Evolutionary conservation across 2,113 vertebrate species (phyloP).

Genomic region (Brachirus orientalis): DNA sequence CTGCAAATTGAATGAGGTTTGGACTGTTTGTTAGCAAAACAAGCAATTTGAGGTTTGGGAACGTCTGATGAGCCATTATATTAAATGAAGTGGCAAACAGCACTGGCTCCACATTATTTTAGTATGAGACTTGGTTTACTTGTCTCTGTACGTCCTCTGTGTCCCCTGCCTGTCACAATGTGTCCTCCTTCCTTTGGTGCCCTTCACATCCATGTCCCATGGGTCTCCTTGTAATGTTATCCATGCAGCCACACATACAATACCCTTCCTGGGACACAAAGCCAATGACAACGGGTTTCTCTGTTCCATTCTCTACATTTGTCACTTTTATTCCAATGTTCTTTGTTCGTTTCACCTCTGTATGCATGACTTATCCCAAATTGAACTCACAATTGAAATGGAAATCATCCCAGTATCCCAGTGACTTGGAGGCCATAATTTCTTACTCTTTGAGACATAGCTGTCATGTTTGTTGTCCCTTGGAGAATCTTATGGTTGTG

Average conservation of each 20-base stretch:
- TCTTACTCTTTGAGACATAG: conserved; percentile 53
- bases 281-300: conserved; percentile 65
- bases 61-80: conserved; percentile 13
- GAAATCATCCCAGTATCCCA: conserved; percentile 59
- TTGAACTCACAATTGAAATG: conserved; percentile 69
- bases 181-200: conserved; percentile 67
- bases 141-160: conserved; percentile 35
- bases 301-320: conserved; percentile 72
- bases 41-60: neutral
- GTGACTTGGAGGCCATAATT: conserved; percentile 64
- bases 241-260: conserved; percentile 67
- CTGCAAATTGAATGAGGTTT: neutral
- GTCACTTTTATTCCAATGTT: conserved; percentile 75
- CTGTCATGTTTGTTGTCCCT: conserved; percentile 66
- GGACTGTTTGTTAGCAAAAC: neutral
- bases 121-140: conserved; percentile 12
- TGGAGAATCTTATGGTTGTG: conserved; percentile 48
- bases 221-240: conserved; percentile 69
- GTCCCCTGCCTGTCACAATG: conserved; percentile 72
- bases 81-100: conserved; percentile 17
- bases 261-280: conserved; percentile 77
- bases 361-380: conserved; percentile 75
- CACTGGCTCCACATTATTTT: neutral
- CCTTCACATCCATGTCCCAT: conserved; percentile 68
- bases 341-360: conserved; percentile 73